These are phyloP conservation scores for Andrena praecox DNA, from an alignment of 2,888 invertebrate genomes.

Conservation along the genomic window DNA sequence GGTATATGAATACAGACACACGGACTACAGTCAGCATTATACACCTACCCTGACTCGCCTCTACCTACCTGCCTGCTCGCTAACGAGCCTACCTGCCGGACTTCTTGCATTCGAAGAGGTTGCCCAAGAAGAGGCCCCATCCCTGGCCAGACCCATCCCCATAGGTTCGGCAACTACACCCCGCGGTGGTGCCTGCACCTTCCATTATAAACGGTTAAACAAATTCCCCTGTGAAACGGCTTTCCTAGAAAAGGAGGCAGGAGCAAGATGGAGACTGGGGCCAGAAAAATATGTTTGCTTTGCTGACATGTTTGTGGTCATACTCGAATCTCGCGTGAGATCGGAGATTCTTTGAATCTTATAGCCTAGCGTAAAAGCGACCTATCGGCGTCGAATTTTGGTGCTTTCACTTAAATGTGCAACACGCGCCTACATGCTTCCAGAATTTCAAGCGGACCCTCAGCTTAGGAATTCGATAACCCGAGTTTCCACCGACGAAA, in stretches of 20 bases:
- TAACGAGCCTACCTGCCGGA: slow-evolving; percentile 84
- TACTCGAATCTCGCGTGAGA: slow-evolving; percentile 12
- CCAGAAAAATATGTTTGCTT: slow-evolving; percentile 43
- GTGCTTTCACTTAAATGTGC: neutral
- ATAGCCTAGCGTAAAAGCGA: slow-evolving; percentile 39
- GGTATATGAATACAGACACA: slow-evolving; percentile 78
- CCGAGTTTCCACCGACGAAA: too few species aligned
- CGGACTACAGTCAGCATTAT: slow-evolving; percentile 80
- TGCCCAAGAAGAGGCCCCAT: slow-evolving; percentile 69
- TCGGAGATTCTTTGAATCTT: slow-evolving; percentile 25
- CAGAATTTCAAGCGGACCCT: too few species aligned
- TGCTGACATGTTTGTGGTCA: slow-evolving; percentile 16
- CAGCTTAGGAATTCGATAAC: too few species aligned
- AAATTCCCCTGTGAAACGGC: slow-evolving; percentile 80
- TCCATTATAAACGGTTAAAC: slow-evolving; percentile 80
- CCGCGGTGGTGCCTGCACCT: slow-evolving; percentile 74
- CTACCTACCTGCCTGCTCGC: slow-evolving; percentile 82
- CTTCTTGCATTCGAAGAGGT: slow-evolving; percentile 82
- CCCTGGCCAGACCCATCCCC: slow-evolving; percentile 66
- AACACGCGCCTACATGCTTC: too few species aligned
- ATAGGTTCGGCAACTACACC: slow-evolving; percentile 70
- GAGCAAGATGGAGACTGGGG: slow-evolving; percentile 2
- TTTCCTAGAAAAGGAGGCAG: slow-evolving; percentile 73
- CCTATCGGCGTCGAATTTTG: slow-evolving; percentile 20
- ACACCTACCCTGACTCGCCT: slow-evolving; percentile 75